Conservation (phyloP, 2,113 vertebrate species). For the Alaudala cheleensis region DNA sequence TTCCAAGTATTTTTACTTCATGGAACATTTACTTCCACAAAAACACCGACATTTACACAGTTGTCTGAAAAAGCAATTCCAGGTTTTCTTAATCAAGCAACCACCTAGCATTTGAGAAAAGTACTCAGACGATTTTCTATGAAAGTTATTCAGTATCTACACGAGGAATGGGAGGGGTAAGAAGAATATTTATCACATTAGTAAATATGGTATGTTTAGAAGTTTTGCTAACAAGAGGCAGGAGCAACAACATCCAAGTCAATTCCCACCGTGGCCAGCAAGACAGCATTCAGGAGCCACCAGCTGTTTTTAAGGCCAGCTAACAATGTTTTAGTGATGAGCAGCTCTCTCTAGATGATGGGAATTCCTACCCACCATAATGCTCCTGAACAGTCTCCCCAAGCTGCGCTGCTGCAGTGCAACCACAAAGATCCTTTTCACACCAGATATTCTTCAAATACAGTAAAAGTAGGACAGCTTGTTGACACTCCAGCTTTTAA, state of each 20-base stretch:
- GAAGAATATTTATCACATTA: background rate
- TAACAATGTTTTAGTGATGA: background rate
- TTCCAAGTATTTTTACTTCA: slow-evolving; percentile 34
- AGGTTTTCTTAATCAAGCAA: background rate
- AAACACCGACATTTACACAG: background rate
- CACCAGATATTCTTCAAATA: background rate
- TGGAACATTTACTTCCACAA: background rate
- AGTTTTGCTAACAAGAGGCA: background rate
- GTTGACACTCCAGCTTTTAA: background rate
- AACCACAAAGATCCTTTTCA: background rate
- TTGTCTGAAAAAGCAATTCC: background rate
- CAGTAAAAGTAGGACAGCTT: background rate
- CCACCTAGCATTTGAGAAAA: background rate
- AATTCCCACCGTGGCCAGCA: background rate
- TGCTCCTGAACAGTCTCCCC: background rate
- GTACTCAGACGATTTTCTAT: background rate
- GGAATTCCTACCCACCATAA: background rate
- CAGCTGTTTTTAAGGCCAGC: background rate
- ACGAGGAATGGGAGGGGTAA: background rate
- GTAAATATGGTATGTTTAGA: background rate
- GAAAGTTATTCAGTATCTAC: background rate
- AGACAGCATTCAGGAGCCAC: background rate
- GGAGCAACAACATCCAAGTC: background rate
- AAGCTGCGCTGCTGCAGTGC: background rate
- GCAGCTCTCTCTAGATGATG: background rate